These are phyloP conservation scores for Gari tellinella DNA, from an alignment of 2,888 invertebrate species.

Conservation along the genomic window DNA sequence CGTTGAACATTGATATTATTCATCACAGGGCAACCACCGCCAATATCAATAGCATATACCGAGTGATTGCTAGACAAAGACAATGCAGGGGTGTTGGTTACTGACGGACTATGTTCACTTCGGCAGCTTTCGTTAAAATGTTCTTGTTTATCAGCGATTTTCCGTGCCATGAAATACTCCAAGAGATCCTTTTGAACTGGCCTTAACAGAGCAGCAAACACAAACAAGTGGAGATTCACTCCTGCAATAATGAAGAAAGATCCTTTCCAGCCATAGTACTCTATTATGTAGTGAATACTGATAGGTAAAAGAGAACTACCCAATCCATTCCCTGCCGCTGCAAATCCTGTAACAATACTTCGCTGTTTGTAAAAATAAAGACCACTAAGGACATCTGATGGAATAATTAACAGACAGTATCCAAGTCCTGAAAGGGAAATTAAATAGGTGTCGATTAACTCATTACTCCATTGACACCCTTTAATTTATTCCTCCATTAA, in stretches of 20 bases:
- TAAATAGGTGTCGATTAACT: no score
- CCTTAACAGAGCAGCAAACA: constrained; percentile 65
- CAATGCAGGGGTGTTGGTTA: no score
- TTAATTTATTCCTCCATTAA: no score
- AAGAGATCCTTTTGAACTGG: constrained; percentile 42
- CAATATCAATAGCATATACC: no score
- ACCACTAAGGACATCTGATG: constrained; percentile 74
- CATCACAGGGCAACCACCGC: no score
- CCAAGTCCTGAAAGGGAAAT: constrained; percentile 66
- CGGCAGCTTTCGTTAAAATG: no score
- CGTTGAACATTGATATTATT: no score
- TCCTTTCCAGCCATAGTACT: constrained; percentile 72
- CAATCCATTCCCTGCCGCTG: constrained; percentile 69
- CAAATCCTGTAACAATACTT: constrained; percentile 71
- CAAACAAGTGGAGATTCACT: constrained; percentile 68
- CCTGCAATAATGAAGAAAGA: constrained; percentile 71
- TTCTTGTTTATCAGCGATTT: constrained; percentile 11
- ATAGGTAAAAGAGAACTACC: constrained; percentile 72
- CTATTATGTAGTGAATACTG: constrained; percentile 64
- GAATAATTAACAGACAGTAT: constrained; percentile 68
- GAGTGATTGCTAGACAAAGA: no score
- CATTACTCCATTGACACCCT: no score
- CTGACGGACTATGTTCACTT: no score
- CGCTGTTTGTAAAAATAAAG: constrained; percentile 71
- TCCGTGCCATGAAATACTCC: constrained; percentile 9